These are phyloP conservation scores for Neopipo cinnamomea DNA, from an alignment of 2,113 vertebrate species.

Conservation along the genomic window DNA sequence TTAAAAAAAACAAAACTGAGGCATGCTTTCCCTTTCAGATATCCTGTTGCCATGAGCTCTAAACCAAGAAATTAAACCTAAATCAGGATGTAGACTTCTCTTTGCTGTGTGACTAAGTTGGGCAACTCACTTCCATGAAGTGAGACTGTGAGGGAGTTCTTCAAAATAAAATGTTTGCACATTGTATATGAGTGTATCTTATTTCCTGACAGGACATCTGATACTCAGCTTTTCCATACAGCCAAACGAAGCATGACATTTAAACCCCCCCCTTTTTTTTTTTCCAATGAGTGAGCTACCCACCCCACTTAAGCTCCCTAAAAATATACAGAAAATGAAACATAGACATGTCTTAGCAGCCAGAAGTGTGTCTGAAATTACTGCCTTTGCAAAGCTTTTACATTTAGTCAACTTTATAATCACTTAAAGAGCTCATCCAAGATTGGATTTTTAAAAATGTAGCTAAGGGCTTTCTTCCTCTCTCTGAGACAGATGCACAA, in stretches of 20 bases:
- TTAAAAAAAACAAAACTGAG: background rate
- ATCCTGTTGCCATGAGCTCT: background rate
- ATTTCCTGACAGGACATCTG: constrained; percentile 61
- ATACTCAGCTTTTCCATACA: constrained; percentile 36
- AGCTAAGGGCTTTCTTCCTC: constrained; percentile 52
- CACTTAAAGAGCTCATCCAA: constrained; percentile 54
- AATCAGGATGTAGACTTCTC: constrained; percentile 44
- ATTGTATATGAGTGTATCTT: constrained; percentile 52
- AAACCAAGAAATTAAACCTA: constrained; percentile 43
- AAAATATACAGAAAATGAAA: constrained; percentile 52
- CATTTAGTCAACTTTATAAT: constrained; percentile 59
- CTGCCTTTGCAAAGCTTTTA: constrained; percentile 44
- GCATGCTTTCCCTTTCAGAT: background rate
- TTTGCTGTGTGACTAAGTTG: constrained; percentile 48
- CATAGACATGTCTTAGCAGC: constrained; percentile 30
- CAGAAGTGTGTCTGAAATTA: constrained; percentile 58
- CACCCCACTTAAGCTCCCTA: constrained; percentile 42
- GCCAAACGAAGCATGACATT: constrained; percentile 60
- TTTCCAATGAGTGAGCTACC: constrained; percentile 30
- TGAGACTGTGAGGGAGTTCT: constrained; percentile 55
- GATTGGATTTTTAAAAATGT: constrained; percentile 35
- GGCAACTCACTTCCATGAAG: constrained; percentile 25
- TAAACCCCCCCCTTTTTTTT: constrained; percentile 20
- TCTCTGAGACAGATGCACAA: constrained; percentile 16
- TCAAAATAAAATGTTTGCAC: constrained; percentile 60